phyloP scores from a whole-genome alignment of 2,113 vertebrate species.

The Triplophysa rosa region DNA sequence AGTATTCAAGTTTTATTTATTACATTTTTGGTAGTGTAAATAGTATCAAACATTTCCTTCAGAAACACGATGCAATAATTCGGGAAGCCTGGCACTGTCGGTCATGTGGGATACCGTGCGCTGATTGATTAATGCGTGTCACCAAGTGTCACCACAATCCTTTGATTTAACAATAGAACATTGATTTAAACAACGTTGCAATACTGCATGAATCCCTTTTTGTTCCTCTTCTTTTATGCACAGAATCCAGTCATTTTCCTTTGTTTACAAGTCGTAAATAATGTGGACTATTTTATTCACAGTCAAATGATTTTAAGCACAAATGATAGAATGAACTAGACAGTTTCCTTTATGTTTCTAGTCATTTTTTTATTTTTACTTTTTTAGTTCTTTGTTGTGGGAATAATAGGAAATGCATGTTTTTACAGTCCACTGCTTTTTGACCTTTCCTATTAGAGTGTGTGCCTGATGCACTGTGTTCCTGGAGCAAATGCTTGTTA shows the following conservation, averaged over 20 bases:
- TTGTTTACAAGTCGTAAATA: not conserved
- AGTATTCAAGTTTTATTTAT: not conserved
- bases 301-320: no score
- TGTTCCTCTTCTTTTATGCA: conserved; percentile 43
- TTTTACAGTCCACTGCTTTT: conserved; percentile 38
- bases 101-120: conserved; percentile 31
- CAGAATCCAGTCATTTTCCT: not conserved
- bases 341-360: not conserved
- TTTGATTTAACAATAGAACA: conserved; percentile 61
- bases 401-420: not conserved
- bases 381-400: conserved; percentile 13
- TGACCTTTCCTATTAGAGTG: conserved; percentile 20
- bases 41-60: not conserved
- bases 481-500: conserved; percentile 46
- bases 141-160: conserved; percentile 51
- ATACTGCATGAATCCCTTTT: conserved; percentile 47
- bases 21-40: not conserved
- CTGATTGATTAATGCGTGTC: conserved; percentile 57
- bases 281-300: no score
- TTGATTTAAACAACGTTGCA: conserved; percentile 35
- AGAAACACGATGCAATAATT: not conserved
- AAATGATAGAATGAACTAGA: not conserved
- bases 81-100: conserved; percentile 12
- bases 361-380: not conserved
- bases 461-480: conserved; percentile 16